A percentile compares a stretch with the other conserved stretches of the same genome.
phyloP scores from a whole-genome alignment of 2,113 vertebrate genomes.

The Perca fluviatilis region DNA sequence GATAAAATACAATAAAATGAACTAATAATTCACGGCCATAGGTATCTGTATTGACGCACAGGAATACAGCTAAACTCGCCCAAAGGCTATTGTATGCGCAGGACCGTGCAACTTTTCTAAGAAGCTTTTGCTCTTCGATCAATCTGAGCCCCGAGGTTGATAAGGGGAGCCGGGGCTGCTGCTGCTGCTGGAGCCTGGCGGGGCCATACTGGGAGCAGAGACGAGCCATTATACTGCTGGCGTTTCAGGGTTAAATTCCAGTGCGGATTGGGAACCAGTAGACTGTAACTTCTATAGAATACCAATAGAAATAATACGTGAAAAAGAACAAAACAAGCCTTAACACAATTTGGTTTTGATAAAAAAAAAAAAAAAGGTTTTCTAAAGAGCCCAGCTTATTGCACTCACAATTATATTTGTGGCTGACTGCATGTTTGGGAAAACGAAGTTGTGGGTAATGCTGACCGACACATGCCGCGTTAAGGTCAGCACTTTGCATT shows the following conservation, averaged over 20 bases:
- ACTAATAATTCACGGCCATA: neutral
- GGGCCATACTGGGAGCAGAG: conserved; percentile 60
- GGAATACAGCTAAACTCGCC: neutral
- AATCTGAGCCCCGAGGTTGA: conserved; percentile 55
- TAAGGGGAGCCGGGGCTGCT: conserved; percentile 50
- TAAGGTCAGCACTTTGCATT: conserved; percentile 73
- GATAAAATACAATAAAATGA: neutral
- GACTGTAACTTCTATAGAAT: conserved; percentile 80
- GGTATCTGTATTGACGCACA: neutral
- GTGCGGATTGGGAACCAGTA: conserved; percentile 77
- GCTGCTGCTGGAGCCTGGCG: conserved; percentile 56
- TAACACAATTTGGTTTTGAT: conserved; percentile 16
- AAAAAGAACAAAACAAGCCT: conserved; percentile 36
- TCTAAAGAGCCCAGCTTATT: conserved; percentile 1
- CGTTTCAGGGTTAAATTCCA: conserved; percentile 77
- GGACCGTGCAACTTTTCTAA: neutral
- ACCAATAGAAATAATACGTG: conserved; percentile 59
- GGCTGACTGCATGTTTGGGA: conserved; percentile 23
- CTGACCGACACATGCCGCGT: conserved; percentile 53
- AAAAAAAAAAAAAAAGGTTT: conserved; percentile 14
- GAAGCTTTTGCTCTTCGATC: conserved; percentile 35
- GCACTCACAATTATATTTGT: conserved; percentile 18
- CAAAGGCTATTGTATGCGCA: conserved; percentile 7
- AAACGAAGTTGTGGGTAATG: conserved; percentile 50
- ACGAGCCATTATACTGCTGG: conserved; percentile 67